Evolutionary conservation across 2,888 invertebrate genomes (phyloP), one percentile per base, ranked within the genome.

Genomic region (Caenorhabditis sinica): DNA sequence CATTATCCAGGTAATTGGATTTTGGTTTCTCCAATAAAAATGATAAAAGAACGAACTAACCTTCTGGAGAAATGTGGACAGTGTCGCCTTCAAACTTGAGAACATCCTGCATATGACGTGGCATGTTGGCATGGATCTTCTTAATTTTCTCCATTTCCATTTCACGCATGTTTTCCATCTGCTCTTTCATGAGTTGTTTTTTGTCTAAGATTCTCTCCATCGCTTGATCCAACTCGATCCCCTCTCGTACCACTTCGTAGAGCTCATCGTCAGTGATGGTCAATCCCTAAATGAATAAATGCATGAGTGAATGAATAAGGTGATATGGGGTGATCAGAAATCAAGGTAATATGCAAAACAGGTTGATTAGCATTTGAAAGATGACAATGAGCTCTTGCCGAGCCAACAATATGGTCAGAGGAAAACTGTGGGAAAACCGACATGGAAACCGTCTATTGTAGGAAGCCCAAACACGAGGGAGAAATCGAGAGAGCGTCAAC

Each of bases 71-170:
- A 53, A 83, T 83, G 23, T 68, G 77, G 20, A 81, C 85, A 11
- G 77, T 73, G 20, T 68, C 73, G 1, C 77, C 77, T 2, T 81
- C 85, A 30, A 85, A 68, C 15, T 56, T 45, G 17, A 85, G 63
- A 5, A 86, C 85, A 30, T 79, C 75, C 60, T 88, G 85, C 85
- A 88, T 83, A 49, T 85, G 83, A 13, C 79, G 63, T 40, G 88
- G 87, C 75, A 88, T 20, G 33, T 82, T 83, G 4, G 43, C 28
- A 51, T 87, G 83, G 13, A 87, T 72, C 53, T 79, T 63, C 49
- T 80, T 82, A 28, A 88, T 85, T 6, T 11, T 60, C 8, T 83
- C 80, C 53, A 73, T 49, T 49, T 87, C 88, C 25, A 15, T 17
- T 11, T 66, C 71, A 2, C 43, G 20, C 81, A 87, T 79, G 0